Evolutionary conservation across 1,140 invertebrate genomes (phyloP).

Genomic region (Chelonus insularis): DNA sequence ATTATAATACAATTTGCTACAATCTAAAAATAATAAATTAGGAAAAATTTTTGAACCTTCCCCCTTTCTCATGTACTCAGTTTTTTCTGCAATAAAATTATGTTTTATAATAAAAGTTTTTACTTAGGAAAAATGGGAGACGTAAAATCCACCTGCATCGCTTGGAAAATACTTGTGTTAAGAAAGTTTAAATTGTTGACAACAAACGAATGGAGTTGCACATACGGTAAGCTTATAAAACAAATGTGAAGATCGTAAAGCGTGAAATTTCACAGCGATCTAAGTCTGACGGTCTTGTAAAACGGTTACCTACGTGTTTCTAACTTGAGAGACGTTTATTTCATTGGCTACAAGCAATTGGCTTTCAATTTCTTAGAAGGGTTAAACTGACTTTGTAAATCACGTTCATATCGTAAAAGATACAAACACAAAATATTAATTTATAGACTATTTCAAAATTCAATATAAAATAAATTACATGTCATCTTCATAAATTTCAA

Average conservation of each 20-base stretch:
- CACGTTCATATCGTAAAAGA: not conserved
- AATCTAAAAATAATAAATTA: no score
- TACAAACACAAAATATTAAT: not conserved
- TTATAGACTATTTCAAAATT: no score
- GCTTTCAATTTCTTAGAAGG: not conserved
- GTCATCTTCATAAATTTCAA: no score
- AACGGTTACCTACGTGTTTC: constrained; percentile 24
- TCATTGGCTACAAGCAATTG: constrained; percentile 18
- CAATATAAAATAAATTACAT: no score
- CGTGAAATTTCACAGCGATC: constrained; percentile 20
- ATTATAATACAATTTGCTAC: no score
- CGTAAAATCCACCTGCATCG: not conserved
- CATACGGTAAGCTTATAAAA: constrained; percentile 9
- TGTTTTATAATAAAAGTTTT: no score
- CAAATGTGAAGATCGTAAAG: constrained; percentile 24
- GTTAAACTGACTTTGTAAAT: not conserved
- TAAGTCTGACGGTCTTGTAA: constrained; percentile 18
- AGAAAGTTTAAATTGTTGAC: not conserved
- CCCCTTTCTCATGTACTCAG: no score
- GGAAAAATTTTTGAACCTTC: no score
- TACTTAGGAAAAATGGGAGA: no score
- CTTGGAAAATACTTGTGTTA: not conserved
- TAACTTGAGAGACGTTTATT: constrained; percentile 18
- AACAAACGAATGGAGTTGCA: not conserved
- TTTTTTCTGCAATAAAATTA: no score